A percentile compares a stretch with the other conserved stretches of the same genome.
Evolutionary conservation across 92 coral and sea anemone genomes (phyloP).

Genomic region (Nematostella vectensis): DNA sequence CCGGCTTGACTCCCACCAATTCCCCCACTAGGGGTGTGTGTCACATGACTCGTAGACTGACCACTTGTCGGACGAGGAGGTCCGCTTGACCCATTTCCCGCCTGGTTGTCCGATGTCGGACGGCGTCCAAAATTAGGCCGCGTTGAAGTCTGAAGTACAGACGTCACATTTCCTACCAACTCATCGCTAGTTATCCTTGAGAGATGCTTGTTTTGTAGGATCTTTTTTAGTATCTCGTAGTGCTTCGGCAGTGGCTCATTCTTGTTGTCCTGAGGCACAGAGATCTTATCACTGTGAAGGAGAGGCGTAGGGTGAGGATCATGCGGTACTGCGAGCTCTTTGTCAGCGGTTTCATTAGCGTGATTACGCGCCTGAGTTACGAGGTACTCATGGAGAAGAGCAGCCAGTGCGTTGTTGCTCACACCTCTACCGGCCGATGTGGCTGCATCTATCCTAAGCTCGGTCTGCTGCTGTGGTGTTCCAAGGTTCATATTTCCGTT

Average conservation of each 20-base stretch:
- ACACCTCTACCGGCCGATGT: not conserved
- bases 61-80: not conserved
- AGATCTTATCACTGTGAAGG: slow-evolving; percentile 6
- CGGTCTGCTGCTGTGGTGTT: no score
- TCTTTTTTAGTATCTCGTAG: slow-evolving; percentile 17
- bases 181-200: slow-evolving; percentile 14
- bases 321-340: slow-evolving; percentile 11
- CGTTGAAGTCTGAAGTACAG: no score
- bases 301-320: slow-evolving; percentile 5
- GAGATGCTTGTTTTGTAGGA: slow-evolving; percentile 16
- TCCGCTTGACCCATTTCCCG: not conserved
- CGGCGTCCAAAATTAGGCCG: no score
- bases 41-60: not conserved
- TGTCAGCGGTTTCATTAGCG: not conserved
- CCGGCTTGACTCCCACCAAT: no score
- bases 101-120: not conserved
- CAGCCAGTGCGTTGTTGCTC: slow-evolving; percentile 1
- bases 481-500: no score
- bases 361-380: slow-evolving; percentile 5
- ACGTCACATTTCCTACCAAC: slow-evolving; percentile 6
- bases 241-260: slow-evolving; percentile 11
- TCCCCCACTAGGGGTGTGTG: no score
- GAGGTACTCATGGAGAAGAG: slow-evolving; percentile 19
- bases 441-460: no score
- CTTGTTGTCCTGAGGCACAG: slow-evolving; percentile 25